Percentiles rank a stretch among this genome's conserved stretches.
Evolutionary conservation across 2,797 vertebrate genomes (phyloP).

Genomic region (Perodicticus potto): DNA sequence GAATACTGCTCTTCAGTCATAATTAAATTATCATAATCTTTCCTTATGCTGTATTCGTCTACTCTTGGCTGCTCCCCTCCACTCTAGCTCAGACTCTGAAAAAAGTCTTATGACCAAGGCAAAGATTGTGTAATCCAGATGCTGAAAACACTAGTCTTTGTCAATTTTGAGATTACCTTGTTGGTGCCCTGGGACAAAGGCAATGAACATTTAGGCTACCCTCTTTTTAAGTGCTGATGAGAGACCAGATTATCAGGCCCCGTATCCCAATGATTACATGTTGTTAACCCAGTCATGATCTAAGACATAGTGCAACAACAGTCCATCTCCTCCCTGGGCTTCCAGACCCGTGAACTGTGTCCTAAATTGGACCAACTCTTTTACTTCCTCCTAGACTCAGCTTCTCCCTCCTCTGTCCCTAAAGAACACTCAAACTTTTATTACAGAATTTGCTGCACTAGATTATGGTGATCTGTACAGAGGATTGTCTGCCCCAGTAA

Average conservation of each 20-base stretch:
- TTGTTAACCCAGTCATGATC: not conserved
- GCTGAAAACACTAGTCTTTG: not conserved
- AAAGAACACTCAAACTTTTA: not conserved
- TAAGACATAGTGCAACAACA: not conserved
- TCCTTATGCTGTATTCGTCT: not conserved
- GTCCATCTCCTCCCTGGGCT: not conserved
- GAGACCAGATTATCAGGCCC: not conserved
- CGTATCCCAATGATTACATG: not conserved
- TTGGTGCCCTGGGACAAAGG: not conserved
- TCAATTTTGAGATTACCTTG: not conserved
- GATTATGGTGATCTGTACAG: not conserved
- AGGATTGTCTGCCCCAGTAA: not conserved
- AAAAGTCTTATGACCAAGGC: not conserved
- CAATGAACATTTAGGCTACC: not conserved
- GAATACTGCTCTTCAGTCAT: not conserved
- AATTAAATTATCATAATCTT: not conserved
- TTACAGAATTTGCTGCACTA: not conserved
- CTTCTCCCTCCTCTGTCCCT: not conserved
- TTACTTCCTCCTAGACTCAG: not conserved
- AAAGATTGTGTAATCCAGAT: not conserved
- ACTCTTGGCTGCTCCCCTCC: not conserved
- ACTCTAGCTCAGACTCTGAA: not conserved
- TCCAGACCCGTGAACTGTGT: not conserved
- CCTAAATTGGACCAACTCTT: not conserved
- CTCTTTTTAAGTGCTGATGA: not conserved